A percentile compares a stretch with the other conserved stretches of the same genome.
Evolutionary conservation across 2,113 vertebrate species (phyloP).

Genomic region (Melanerpes formicivorus): DNA sequence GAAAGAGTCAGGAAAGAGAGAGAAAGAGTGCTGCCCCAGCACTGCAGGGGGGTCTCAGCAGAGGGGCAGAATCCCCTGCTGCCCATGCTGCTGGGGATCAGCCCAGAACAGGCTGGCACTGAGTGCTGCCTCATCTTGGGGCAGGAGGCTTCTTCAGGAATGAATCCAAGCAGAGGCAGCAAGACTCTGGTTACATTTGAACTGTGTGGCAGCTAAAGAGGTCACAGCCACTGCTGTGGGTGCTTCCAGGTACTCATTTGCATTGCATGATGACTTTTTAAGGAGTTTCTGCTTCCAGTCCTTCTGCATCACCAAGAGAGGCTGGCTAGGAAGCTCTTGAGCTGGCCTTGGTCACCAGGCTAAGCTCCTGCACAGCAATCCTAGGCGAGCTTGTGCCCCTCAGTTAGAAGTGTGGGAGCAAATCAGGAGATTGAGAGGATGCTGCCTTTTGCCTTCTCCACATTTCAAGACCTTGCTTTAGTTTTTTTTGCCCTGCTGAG

Average conservation of each 20-base stretch:
- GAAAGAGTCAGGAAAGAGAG: no score
- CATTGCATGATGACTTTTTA: not conserved
- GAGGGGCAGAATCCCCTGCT: no score
- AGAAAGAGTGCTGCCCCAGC: no score
- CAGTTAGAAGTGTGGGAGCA: not conserved
- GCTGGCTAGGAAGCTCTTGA: not conserved
- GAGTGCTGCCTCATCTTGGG: no score
- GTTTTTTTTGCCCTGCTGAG: not conserved
- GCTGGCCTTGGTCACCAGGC: not conserved
- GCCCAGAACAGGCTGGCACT: no score
- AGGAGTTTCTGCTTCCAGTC: not conserved
- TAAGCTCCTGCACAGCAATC: not conserved
- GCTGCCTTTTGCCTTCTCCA: not conserved
- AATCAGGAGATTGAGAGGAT: not conserved
- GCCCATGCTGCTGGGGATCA: no score
- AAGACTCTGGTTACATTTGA: not conserved
- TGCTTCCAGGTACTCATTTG: not conserved
- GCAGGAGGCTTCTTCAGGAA: no score
- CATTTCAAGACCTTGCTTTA: not conserved
- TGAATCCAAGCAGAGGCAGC: fast-evolving
- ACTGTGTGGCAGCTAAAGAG: not conserved
- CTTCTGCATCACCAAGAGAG: not conserved
- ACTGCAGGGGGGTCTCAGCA: no score
- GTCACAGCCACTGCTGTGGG: fast-evolving
- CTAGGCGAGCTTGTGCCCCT: not conserved